Base-by-base conservation (phyloP, 2,797 vertebrate species). In the Eleutherodactylus coqui region DNA sequence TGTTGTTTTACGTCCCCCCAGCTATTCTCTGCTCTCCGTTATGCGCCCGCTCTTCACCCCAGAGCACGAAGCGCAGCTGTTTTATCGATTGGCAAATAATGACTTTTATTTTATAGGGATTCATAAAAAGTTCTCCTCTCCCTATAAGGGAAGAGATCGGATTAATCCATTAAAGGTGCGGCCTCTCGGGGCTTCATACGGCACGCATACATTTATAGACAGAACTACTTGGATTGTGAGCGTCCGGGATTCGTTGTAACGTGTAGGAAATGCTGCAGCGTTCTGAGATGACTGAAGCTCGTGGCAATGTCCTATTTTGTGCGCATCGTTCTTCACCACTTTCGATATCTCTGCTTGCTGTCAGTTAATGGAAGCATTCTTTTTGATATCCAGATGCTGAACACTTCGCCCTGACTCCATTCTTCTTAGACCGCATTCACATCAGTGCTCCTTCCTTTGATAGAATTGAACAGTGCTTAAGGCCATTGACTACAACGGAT, bases 41-140 rank as follows among this genome's bases (percentile, higher is more conserved):
- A 7, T 21, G 32, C 62, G 16, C 32, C 19, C 14, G 49, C 6
- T 0, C 1, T 29, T 6, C 51, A 21, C 55, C 27, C 19, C 75
- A 2, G 34, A 5, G 5, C 32, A 4, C 8, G 53, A 58, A 1
- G 14, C 36, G 34, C 36, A n/a, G 21, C 16, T 64, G 38, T 45
- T 62, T 62, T 64, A 62, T 79, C 77, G 38, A 79, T 79, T 21
- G 38, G 38, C 53, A 41, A 27, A 79, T 45, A 47, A 64, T 45
- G 58, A 11, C 78, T 62, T 79, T 19, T 21, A 64, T 79, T 79
- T 79, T 79, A 45, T 64, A 45, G 77, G 38, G 45, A 34, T 27
- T 43, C 58, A 47, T 79, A 32, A 64, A 79, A 62, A 7, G 24
- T 27, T 16, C 51, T 38, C 24, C 51, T 3, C 45, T 17, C 77